phyloP scores from a whole-genome alignment of 2,113 vertebrate species.

The Pycnonotus jocosus region DNA sequence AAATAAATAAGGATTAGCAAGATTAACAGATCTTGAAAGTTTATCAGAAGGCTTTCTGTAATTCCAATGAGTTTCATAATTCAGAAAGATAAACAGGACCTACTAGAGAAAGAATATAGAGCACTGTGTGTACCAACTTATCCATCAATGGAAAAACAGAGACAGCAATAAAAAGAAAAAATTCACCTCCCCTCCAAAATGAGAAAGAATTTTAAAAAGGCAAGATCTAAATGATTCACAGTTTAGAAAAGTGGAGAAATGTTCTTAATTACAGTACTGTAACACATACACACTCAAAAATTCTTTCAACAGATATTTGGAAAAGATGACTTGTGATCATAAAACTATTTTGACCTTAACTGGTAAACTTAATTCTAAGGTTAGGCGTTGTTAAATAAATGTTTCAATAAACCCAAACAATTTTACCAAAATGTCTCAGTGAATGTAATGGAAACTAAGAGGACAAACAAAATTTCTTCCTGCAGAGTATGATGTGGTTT shows the following conservation, averaged over 20 bases:
- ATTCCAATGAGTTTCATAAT: background rate
- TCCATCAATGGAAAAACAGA: background rate
- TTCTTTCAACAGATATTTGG: background rate
- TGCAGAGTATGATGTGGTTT: background rate
- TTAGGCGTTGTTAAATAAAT: background rate
- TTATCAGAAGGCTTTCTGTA: background rate
- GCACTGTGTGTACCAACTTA: background rate
- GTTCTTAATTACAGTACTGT: background rate
- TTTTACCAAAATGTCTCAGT: background rate
- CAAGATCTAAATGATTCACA: background rate
- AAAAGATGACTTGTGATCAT: background rate
- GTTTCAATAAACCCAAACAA: rapidly evolving
- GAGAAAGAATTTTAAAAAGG: background rate
- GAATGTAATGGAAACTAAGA: background rate
- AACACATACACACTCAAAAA: background rate
- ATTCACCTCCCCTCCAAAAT: background rate
- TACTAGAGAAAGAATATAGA: background rate
- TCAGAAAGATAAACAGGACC: background rate
- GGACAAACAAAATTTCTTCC: background rate
- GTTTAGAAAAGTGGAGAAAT: background rate
- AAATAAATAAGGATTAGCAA: background rate
- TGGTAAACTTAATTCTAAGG: background rate
- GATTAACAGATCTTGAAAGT: background rate
- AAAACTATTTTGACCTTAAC: background rate
- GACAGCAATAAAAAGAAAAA: background rate